These are phyloP conservation scores for Zaprionus taronus DNA, from an alignment of 1,140 invertebrate genomes.

Conservation along the genomic window DNA sequence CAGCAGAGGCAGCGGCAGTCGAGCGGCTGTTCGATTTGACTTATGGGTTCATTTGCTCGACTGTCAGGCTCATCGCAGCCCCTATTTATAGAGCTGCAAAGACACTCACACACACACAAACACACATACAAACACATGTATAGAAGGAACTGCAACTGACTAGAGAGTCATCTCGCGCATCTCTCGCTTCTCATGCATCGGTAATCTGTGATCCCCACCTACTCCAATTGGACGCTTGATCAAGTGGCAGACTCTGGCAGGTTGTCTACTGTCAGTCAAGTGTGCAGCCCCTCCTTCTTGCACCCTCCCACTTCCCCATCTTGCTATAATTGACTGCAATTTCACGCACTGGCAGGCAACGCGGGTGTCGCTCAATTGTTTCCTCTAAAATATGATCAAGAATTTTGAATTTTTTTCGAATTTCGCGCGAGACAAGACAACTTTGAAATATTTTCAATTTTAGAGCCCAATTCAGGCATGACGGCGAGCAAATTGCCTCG, in stretches of 20 bases:
- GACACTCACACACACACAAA: too few relatives aligned
- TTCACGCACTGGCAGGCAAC: conserved; percentile 58
- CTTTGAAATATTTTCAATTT: conserved; percentile 63
- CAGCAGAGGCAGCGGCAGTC: conserved; percentile 19
- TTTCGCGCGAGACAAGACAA: neutral
- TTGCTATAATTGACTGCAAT: conserved; percentile 66
- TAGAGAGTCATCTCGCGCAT: neutral
- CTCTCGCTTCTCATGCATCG: neutral
- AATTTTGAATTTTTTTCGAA: conserved; percentile 38
- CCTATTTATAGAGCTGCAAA: conserved; percentile 63
- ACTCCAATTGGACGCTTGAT: conserved; percentile 17
- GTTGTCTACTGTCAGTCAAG: conserved; percentile 12
- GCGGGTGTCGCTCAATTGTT: conserved; percentile 72
- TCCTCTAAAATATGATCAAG: conserved; percentile 73
- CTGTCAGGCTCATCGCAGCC: conserved; percentile 54
- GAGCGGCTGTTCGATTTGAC: conserved; percentile 75
- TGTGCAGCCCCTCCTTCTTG: neutral
- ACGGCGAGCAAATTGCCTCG: conserved; percentile 68
- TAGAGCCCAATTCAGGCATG: conserved; percentile 66
- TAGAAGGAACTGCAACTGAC: conserved; percentile 8
- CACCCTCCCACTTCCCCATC: neutral
- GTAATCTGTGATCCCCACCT: neutral
- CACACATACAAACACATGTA: neutral
- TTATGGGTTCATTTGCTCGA: conserved; percentile 82
- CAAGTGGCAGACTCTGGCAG: conserved; percentile 31